These are phyloP conservation scores for Strigamia maritima DNA, from an alignment of 2,888 invertebrate species.

Conservation along the genomic window DNA sequence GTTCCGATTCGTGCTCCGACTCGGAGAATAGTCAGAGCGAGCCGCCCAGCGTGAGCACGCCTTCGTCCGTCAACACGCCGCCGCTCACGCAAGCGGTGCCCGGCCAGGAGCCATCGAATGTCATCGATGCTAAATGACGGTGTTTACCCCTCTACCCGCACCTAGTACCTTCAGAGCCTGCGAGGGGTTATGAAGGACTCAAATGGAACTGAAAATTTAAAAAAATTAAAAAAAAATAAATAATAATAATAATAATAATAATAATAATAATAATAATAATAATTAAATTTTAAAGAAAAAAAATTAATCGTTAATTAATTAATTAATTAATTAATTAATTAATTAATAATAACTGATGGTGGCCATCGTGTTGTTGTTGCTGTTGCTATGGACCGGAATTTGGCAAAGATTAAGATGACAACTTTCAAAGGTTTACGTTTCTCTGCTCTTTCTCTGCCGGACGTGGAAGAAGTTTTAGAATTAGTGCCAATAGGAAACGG, in stretches of 20 bases:
- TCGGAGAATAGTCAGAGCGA: constrained; percentile 62
- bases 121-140: constrained; percentile 37
- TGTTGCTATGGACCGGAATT: not conserved
- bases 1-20: constrained; percentile 57
- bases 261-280: too few species aligned
- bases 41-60: constrained; percentile 57
- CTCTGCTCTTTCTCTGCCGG: not conserved
- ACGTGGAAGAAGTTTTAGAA: not conserved
- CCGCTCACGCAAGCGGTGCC: constrained; percentile 46
- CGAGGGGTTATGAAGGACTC: not conserved
- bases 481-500: constrained; percentile 24
- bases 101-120: not conserved
- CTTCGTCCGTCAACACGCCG: constrained; percentile 56
- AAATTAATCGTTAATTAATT: too few species aligned
- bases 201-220: not conserved
- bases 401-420: not conserved
- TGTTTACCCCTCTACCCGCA: constrained; percentile 27
- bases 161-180: not conserved
- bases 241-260: too few species aligned
- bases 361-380: not conserved
- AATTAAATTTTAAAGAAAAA: too few species aligned
- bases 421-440: not conserved
- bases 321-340: not conserved
- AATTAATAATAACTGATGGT: not conserved
- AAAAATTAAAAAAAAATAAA: not conserved